Evolutionary conservation across 1,140 invertebrate genomes (phyloP), one percentile per base, ranked within the genome.

Genomic region (Musca domestica): DNA sequence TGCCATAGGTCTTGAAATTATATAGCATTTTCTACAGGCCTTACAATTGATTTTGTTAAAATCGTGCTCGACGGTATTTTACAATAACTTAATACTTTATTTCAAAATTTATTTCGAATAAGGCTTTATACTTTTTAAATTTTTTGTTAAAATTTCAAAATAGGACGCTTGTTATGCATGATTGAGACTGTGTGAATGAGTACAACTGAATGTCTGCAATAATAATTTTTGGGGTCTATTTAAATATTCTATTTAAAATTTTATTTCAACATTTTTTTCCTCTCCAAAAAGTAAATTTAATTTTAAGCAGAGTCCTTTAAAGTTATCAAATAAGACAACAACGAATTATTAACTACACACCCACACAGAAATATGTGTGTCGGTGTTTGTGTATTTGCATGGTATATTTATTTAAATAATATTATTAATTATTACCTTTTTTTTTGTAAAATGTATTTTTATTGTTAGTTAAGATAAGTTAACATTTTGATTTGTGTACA

Each of bases 211-310:
- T 58, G 23, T 58, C 4, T 25, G n/a, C 22, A 15, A 9, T 15
- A 23, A 23, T 48, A 51, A 51, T 51, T 22, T 51, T 19, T 20
- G 20, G 48, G 2, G 14, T 58, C 27, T 27, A 7, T 58, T 30
- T 58, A 25, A 27, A 56, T 22, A 27, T 56, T 27, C 1, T 56
- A 56, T n/a, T n/a, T 30, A 30, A 58, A 27, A 51, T 58, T 58
- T 17, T 30, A 27, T 27, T 27, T 54, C 23, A 54, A 54, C 5
- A 19, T 48, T 15, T 15, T 48, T 48, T 48, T 54, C 14, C 14
- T 23, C 20, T 54, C n/a, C n/a, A 30, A 30, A 30, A 30, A 30
- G 27, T 30, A 4, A 9, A 4, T 30, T 30, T 30, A 30, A 30
- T 30, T 4, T 4, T 30, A 30, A 30, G 27, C 9, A 30, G 9